Percentiles rank a stretch among this genome's conserved stretches.
These are phyloP conservation scores for Hemichromis elongatus DNA, from an alignment of 2,113 vertebrate species.

Conservation along the genomic window DNA sequence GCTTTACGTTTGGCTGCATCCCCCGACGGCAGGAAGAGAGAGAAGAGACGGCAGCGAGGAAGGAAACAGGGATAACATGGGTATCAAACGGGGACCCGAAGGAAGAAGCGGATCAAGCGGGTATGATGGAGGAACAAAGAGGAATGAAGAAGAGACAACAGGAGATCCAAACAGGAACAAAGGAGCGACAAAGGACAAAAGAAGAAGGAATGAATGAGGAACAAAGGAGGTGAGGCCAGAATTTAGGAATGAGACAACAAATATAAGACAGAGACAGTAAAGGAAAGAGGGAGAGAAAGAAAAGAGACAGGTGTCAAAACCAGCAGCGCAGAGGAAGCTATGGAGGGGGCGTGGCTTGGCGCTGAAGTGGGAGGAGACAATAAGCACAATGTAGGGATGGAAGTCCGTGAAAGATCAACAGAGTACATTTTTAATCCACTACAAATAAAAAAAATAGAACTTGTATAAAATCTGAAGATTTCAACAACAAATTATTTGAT, in stretches of 20 bases:
- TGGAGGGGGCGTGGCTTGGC: neutral
- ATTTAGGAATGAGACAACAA: neutral
- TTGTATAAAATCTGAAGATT: neutral
- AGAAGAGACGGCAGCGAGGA: neutral
- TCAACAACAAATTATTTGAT: neutral
- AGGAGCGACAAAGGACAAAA: neutral
- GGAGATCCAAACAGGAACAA: neutral
- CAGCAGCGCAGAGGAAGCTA: neutral
- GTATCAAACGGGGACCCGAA: neutral
- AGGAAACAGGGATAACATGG: neutral
- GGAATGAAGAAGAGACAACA: neutral
- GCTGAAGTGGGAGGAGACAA: neutral
- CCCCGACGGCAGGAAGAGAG: slow-evolving; percentile 78
- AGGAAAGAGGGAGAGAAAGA: neutral
- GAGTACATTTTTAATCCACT: neutral
- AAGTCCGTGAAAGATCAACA: neutral
- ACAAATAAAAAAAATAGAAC: neutral
- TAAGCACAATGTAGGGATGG: neutral
- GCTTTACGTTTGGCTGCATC: slow-evolving; percentile 92
- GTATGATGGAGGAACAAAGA: neutral
- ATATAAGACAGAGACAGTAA: neutral
- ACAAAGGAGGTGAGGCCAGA: neutral
- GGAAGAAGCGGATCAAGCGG: neutral
- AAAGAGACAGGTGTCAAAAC: slow-evolving; percentile 4
- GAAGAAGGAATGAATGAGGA: neutral